Evolutionary conservation across 2,797 vertebrate species (phyloP).

Genomic region (Columba guinea): DNA sequence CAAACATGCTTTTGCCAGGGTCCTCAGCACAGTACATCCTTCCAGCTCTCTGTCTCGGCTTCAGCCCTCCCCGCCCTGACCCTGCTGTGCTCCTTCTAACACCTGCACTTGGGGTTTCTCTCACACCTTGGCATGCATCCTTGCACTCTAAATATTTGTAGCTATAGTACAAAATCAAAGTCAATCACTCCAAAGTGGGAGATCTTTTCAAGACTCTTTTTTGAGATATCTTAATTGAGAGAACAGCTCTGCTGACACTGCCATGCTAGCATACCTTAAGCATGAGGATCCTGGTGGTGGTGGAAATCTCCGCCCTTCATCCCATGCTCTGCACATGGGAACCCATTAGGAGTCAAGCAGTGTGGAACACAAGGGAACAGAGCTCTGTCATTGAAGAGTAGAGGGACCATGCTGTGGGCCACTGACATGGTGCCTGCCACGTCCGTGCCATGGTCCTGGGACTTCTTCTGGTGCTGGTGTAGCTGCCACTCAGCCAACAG

Average conservation of each 20-base stretch:
- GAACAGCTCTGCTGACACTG: not conserved
- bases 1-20: not conserved
- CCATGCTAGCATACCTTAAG: too few relatives aligned
- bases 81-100: not conserved
- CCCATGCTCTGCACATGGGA: not conserved
- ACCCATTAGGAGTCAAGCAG: not conserved
- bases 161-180: not conserved
- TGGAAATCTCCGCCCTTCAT: not conserved
- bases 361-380: not conserved
- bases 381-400: not conserved
- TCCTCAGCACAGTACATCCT: fast-evolving
- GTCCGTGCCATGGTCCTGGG: not conserved
- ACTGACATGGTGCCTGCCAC: fast-evolving
- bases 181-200: fast-evolving
- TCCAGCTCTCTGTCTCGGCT: not conserved
- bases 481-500: fast-evolving
- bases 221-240: not conserved
- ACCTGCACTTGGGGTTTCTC: not conserved
- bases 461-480: not conserved
- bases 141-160: not conserved
- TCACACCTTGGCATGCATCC: not conserved
- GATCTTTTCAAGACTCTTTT: not conserved
- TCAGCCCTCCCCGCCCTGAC: fast-evolving
- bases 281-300: not conserved
- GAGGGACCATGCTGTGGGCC: not conserved